These are phyloP conservation scores for Heliothis peltigera DNA, from an alignment of 2,888 invertebrate genomes.

Conservation along the genomic window DNA sequence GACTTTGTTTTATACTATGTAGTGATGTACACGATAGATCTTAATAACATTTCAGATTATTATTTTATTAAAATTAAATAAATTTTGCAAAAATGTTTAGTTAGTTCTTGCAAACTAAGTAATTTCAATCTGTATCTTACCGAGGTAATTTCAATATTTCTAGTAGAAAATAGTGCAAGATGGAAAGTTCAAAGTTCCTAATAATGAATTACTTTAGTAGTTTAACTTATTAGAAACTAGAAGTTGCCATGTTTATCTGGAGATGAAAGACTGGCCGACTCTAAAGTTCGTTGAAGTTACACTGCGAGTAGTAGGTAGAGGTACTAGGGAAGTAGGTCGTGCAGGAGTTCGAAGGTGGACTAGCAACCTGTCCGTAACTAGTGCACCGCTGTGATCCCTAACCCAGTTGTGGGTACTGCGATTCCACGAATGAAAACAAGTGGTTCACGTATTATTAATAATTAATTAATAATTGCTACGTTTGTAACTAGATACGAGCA, in stretches of 20 bases:
- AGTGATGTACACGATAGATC: slow-evolving; percentile 4
- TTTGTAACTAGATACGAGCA: too few relatives aligned
- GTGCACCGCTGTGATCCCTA: slow-evolving; percentile 38
- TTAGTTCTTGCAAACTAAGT: background rate
- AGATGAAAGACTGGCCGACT: slow-evolving; percentile 50
- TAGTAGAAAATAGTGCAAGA: slow-evolving; percentile 9
- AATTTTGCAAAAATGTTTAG: background rate
- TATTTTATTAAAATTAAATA: too few relatives aligned
- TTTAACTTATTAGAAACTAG: slow-evolving; percentile 38
- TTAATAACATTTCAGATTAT: slow-evolving; percentile 24
- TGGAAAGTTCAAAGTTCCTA: slow-evolving; percentile 16
- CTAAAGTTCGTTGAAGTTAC: slow-evolving; percentile 45
- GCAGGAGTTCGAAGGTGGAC: slow-evolving; percentile 39
- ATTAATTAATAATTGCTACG: too few relatives aligned
- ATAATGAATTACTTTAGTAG: slow-evolving; percentile 24
- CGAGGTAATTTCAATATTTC: slow-evolving; percentile 5
- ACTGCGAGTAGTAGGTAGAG: slow-evolving; percentile 7
- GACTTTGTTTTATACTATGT: too few relatives aligned
- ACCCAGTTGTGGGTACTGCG: slow-evolving; percentile 36
- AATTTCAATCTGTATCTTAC: background rate
- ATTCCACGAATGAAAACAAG: slow-evolving; percentile 25
- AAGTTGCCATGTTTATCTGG: slow-evolving; percentile 45
- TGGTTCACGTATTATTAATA: too few relatives aligned
- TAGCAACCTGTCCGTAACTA: slow-evolving; percentile 39
- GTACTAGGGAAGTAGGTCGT: slow-evolving; percentile 49